Evolutionary conservation across 1,140 invertebrate genomes (phyloP).

Genomic region (Dendroctonus valens): DNA sequence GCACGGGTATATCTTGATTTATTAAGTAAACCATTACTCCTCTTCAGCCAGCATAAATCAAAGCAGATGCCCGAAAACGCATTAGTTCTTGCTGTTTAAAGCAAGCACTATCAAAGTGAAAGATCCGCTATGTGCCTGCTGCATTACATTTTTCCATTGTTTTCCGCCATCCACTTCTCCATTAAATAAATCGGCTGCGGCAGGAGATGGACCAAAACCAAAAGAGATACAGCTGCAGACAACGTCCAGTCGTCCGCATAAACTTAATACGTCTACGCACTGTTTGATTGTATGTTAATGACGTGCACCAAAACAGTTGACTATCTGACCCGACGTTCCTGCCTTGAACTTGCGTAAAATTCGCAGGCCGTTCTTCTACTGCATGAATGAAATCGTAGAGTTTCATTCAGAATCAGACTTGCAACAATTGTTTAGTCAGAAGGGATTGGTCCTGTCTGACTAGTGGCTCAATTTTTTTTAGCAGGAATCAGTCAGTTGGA

Average conservation of each 20-base stretch:
- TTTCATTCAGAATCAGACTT: constrained; percentile 23
- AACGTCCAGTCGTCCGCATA: constrained; percentile 16
- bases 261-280: constrained; percentile 20
- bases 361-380: constrained; percentile 5
- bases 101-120: background rate
- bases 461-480: too few relatives aligned
- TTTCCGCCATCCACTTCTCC: constrained; percentile 4
- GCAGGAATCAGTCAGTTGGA: too few relatives aligned
- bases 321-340: constrained; percentile 26
- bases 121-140: background rate
- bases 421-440: constrained; percentile 1
- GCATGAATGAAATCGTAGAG: constrained; percentile 17
- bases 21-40: too few relatives aligned
- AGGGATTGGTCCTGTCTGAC: too few relatives aligned
- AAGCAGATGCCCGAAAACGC: too few relatives aligned
- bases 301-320: constrained; percentile 17
- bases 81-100: too few relatives aligned
- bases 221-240: background rate
- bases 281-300: constrained; percentile 25
- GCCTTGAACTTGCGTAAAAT: constrained; percentile 29
- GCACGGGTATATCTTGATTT: too few relatives aligned
- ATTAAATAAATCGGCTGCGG: constrained; percentile 8
- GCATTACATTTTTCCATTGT: constrained; percentile 11
- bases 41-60: too few relatives aligned
- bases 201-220: background rate